Base-by-base conservation (phyloP, 2,797 vertebrate species). In the Limosa lapponica region DNA sequence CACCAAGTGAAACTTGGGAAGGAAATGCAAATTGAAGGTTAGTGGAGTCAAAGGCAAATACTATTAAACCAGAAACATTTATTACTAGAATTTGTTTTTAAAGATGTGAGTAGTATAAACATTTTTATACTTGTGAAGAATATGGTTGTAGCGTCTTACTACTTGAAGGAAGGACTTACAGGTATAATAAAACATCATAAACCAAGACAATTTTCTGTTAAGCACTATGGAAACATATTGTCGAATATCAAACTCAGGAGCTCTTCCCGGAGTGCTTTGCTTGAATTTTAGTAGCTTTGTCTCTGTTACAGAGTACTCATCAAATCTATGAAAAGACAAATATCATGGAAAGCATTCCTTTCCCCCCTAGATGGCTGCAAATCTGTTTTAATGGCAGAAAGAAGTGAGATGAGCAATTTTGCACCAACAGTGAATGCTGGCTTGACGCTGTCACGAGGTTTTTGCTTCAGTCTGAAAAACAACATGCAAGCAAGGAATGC, bases 401-500 rank as follows among this genome's bases (percentile, higher is more conserved):
- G 34, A 65, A 67, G 8, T 43, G n/a, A n/a, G 15, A 65, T 19
- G 17, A 89, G 39, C 2, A 22, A 43, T 95, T 96, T 86, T 83
- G 13, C 18, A 55, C 17, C 27, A 67, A 48, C 34, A 58, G 32
- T 13, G 62, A 92, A 78, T 59, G 12, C 34, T 75, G n/a, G 11
- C 24, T 90, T 89, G 54, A 94, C 23, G 36, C 73, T 88, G 65
- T 61, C 34, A n/a, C 6, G 22, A 71, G 18, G 25, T 41, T 94
- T 96, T 96, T 84, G 15, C 69, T 93, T 83, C 81, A 91, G 48
- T 46, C 32, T 79, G 34, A 84, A 93, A 85, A 86, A 8, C 23
- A 84, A 43, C 41, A 25, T 24, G 25, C 24, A 81, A 62, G 12
- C 2, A 11, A 81, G n/a, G 30, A 93, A 32, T 32, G 3, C 3